Base-by-base conservation (phyloP, 1,140 invertebrate genomes). In the Limonius californicus region DNA sequence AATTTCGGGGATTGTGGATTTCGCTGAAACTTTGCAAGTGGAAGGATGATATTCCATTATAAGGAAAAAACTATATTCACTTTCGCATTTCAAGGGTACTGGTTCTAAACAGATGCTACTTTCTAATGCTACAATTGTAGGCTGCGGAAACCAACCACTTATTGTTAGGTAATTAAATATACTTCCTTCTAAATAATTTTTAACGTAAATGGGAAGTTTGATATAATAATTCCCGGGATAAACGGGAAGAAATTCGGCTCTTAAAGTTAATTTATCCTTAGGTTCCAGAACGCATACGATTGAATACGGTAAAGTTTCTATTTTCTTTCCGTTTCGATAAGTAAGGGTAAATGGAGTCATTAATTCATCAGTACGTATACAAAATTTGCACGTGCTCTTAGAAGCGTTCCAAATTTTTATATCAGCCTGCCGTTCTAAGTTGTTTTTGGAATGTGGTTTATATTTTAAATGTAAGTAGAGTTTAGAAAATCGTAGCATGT, bases 321-420 rank as follows among this genome's bases (percentile, higher is more conserved):
- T 16, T 15, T 53, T 16, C 3, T 27, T 39, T 7, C 57, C 64
- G 2, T 15, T n/a, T 12, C 6, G 7, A 16, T 23, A 35, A 20
- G 30, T 14, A 1, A 64, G 30, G 1, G 12, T 19, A 42, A 67
- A 67, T 15, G 54, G 55, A 4, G 19, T 12, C 15, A 8, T 1
- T 27, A 67, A 19, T 7, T 64, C 43, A 43, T 67, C 62, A 1
- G 59, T 43, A 8, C 59, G 18, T n/a, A 67, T 58, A 30, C 65
- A 61, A 21, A 67, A 61, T 0, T 54, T 6, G 15, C 45, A 20
- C 0, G 54, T n/a, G 14, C 12, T 15, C 18, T 60, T 47, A 0
- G 35, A 20, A 2, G 56, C 21, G 47, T 66, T 66, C 14, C 14
- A 20, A 21, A 66, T 66, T 27, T 21, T 21, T 11, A 66, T 57